phyloP scores from a whole-genome alignment of 1,140 invertebrate genomes.

The Euwallacea similis region DNA sequence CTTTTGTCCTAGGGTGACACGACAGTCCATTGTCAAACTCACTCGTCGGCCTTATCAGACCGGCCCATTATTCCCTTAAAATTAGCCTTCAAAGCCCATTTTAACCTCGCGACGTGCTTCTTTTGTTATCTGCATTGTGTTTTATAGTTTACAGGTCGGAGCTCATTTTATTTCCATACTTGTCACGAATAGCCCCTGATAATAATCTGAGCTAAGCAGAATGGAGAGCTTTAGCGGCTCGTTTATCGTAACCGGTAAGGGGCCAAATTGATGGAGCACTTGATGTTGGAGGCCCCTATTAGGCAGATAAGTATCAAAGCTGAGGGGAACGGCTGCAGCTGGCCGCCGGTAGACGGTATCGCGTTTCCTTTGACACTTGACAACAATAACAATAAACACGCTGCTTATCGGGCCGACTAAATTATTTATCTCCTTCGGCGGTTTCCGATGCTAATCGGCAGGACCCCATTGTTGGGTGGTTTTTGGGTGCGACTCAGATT shows the following conservation, averaged over 20 bases:
- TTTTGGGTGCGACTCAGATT: conserved; percentile 6
- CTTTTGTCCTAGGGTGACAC: background rate
- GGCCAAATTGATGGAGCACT: background rate
- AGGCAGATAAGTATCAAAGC: conserved; percentile 43
- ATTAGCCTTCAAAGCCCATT: conserved; percentile 27
- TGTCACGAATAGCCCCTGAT: conserved; percentile 40
- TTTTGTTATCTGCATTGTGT: conserved; percentile 28
- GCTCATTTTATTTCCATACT: conserved; percentile 44
- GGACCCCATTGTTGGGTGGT: conserved; percentile 10
- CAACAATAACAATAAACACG: conserved; percentile 50
- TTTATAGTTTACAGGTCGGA: conserved; percentile 23
- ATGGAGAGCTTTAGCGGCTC: background rate
- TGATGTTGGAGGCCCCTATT: conserved; percentile 10
- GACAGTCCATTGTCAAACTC: conserved; percentile 12
- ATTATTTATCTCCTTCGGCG: conserved; percentile 50
- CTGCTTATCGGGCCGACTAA: conserved; percentile 47
- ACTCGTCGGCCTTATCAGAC: conserved; percentile 10
- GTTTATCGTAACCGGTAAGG: background rate
- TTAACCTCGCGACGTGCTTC: conserved; percentile 24
- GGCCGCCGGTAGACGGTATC: conserved; percentile 40
- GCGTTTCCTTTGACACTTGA: conserved; percentile 46
- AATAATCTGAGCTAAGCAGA: conserved; percentile 15
- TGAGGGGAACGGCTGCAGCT: conserved; percentile 36
- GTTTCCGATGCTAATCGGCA: conserved; percentile 20
- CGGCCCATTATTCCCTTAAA: conserved; percentile 21